Evolutionary conservation across 2,113 vertebrate species (phyloP).

Genomic region (Mungos mungo): DNA sequence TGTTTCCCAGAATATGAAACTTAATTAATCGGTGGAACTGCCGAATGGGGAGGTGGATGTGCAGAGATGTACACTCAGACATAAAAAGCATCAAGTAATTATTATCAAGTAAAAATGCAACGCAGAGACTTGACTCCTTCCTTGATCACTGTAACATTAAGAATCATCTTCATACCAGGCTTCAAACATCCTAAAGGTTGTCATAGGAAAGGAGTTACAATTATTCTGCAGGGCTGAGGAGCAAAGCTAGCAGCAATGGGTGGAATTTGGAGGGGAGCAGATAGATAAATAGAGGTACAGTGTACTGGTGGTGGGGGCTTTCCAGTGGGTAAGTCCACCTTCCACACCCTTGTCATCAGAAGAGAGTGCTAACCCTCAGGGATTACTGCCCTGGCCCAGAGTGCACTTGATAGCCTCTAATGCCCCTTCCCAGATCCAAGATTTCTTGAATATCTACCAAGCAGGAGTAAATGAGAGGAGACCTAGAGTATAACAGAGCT

Average conservation of each 20-base stretch:
- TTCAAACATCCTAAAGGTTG: neutral
- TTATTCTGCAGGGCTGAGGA: neutral
- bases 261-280: neutral
- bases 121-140: neutral
- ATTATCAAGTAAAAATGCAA: neutral
- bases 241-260: neutral
- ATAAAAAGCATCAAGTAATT: neutral
- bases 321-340: fast-evolving
- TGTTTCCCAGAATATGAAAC: neutral
- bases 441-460: neutral
- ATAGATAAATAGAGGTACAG: neutral
- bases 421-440: neutral
- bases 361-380: neutral
- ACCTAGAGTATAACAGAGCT: neutral
- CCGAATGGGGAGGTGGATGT: neutral
- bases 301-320: neutral
- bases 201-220: neutral
- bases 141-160: neutral
- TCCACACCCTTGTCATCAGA: neutral
- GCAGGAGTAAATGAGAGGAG: neutral
- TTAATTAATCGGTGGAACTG: neutral
- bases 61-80: neutral
- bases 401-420: neutral
- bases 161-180: neutral
- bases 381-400: neutral